Evolutionary conservation across 2,113 vertebrate genomes (phyloP).

Genomic region (Stomatorhinus ivindoensis): DNA sequence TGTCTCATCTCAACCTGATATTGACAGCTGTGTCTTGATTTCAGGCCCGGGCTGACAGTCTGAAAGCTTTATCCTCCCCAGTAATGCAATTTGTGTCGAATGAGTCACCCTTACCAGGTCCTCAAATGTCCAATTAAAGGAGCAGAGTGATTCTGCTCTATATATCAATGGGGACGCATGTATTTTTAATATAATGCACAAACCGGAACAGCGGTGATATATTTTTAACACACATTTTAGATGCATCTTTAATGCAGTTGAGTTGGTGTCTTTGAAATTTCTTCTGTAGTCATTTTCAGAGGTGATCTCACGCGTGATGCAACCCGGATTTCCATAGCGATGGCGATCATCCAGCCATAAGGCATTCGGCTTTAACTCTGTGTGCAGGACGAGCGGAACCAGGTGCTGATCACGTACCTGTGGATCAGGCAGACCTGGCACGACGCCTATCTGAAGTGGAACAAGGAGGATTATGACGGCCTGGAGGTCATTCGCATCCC

Average conservation of each 20-base stretch:
- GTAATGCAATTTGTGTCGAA: background rate
- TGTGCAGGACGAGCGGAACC: conserved; percentile 87
- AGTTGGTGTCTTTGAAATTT: background rate
- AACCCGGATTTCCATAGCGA: background rate
- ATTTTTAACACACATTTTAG: background rate
- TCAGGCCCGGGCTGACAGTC: conserved; percentile 31
- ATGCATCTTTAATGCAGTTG: background rate
- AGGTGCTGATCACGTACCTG: conserved; percentile 87
- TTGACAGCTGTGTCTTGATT: conserved; percentile 45
- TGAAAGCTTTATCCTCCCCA: conserved; percentile 15
- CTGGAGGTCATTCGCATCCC: conserved; percentile 92
- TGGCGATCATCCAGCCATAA: background rate
- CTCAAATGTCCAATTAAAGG: conserved; percentile 15
- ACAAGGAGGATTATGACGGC: conserved; percentile 86
- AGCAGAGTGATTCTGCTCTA: background rate
- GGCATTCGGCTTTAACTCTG: background rate
- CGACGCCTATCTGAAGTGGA: conserved; percentile 84
- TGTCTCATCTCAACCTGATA: conserved; percentile 44
- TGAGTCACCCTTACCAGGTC: conserved; percentile 15
- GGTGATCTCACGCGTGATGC: background rate
- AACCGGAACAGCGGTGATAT: background rate
- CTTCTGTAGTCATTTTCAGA: background rate
- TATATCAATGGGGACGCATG: background rate
- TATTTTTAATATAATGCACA: background rate
- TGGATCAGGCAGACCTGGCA: conserved; percentile 97